Evolutionary conservation across 35 echinoderm and acorn worm genomes (phyloP).

Genomic region (Eucidaris tribuloides): DNA sequence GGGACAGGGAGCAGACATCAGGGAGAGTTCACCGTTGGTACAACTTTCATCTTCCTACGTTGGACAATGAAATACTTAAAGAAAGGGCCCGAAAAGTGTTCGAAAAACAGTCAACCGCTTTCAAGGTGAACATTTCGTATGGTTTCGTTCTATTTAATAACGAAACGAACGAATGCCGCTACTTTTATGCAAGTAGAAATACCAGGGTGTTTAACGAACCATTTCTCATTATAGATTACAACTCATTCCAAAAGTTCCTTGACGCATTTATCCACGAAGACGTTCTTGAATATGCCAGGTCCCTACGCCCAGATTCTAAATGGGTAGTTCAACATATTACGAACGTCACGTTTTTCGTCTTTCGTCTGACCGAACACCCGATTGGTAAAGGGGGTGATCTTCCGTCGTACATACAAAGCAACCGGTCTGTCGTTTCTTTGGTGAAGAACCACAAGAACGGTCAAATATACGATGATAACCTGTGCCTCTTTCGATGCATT

Average conservation of each 20-base stretch:
- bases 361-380: not conserved
- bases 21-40: too few relatives aligned
- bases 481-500: conserved; percentile 46
- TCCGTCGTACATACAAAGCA: not conserved
- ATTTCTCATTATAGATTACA: not conserved
- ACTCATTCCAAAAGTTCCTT: not conserved
- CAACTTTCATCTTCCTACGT: too few relatives aligned
- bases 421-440: not conserved
- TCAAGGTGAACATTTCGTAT: too few relatives aligned
- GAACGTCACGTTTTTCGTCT: not conserved
- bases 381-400: not conserved
- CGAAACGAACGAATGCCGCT: not conserved
- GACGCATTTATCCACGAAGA: not conserved
- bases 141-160: too few relatives aligned
- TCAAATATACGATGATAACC: not conserved
- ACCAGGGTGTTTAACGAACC: not conserved
- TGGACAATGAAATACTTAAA: too few relatives aligned
- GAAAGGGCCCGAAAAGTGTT: too few relatives aligned
- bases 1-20: too few relatives aligned
- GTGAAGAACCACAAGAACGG: not conserved
- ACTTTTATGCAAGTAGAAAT: not conserved
- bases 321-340: not conserved
- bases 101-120: too few relatives aligned
- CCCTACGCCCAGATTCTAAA: not conserved
- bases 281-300: not conserved